Conservation (phyloP, 1,140 invertebrate genomes). For the Vanessa tameamea region DNA sequence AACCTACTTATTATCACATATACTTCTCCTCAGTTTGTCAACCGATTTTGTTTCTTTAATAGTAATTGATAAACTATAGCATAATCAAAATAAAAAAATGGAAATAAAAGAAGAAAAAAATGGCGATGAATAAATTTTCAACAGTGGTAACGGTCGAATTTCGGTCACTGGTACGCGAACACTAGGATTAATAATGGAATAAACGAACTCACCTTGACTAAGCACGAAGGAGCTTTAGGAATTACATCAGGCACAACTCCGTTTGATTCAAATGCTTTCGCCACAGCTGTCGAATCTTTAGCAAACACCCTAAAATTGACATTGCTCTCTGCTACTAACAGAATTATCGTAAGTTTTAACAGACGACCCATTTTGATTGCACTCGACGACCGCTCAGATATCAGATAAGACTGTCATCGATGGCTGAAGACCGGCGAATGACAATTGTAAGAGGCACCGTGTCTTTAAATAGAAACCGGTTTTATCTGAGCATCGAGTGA, state of each 20-base stretch:
- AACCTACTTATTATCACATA: no score
- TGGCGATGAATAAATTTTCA: no score
- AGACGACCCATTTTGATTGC: slow-evolving; percentile 47
- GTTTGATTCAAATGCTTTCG: slow-evolving; percentile 60
- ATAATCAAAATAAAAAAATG: no score
- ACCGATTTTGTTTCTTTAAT: no score
- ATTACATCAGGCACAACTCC: slow-evolving; percentile 73
- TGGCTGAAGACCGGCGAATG: slow-evolving; percentile 14
- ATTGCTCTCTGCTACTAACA: slow-evolving; percentile 69
- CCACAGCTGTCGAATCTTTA: slow-evolving; percentile 69
- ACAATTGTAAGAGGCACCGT: background rate
- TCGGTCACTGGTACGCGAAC: no score
- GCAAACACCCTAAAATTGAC: slow-evolving; percentile 76
- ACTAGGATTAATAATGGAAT: no score
- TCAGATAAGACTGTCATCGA: slow-evolving; percentile 11
- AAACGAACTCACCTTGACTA: slow-evolving; percentile 47
- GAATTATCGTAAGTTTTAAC: slow-evolving; percentile 65
- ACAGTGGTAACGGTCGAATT: no score
- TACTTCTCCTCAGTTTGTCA: no score
- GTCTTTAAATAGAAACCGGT: slow-evolving; percentile 12
- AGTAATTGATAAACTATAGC: no score
- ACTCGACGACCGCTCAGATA: slow-evolving; percentile 24
- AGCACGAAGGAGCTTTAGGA: slow-evolving; percentile 57
- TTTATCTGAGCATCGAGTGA: background rate
- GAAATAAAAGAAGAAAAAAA: no score